phyloP scores from a whole-genome alignment of 2,888 invertebrate species.

The Laothoe populi region DNA sequence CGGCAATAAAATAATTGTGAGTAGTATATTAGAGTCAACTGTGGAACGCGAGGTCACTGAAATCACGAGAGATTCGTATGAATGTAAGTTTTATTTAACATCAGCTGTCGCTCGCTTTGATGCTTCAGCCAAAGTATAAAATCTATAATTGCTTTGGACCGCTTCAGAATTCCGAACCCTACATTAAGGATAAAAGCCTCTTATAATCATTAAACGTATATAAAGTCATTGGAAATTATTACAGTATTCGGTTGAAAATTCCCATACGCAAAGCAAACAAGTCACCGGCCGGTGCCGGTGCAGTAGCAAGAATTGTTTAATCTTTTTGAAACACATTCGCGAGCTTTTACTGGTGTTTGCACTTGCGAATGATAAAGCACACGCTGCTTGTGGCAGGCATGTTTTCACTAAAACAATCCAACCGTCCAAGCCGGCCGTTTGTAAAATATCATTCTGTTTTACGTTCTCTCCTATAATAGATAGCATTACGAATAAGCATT shows the following conservation, averaged over 20 bases:
- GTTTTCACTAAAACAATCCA: constrained; percentile 61
- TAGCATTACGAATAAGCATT: constrained; percentile 23
- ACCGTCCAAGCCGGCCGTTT: constrained; percentile 40
- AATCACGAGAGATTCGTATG: constrained; percentile 35
- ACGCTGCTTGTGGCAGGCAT: constrained; percentile 57
- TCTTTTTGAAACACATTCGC: constrained; percentile 54
- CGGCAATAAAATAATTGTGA: constrained; percentile 14
- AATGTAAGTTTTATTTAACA: constrained; percentile 37
- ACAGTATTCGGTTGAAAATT: constrained; percentile 39
- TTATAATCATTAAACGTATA: not conserved
- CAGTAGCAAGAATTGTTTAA: constrained; percentile 57
- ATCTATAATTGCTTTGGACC: constrained; percentile 11
- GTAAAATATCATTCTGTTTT: constrained; percentile 48
- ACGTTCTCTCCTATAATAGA: constrained; percentile 45
- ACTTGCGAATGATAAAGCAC: constrained; percentile 71
- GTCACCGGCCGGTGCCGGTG: constrained; percentile 40
- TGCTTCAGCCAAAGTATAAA: constrained; percentile 39
- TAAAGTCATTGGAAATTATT: constrained; percentile 33
- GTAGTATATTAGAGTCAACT: constrained; percentile 37
- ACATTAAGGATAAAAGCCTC: constrained; percentile 9
- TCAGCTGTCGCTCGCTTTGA: constrained; percentile 35
- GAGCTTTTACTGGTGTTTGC: constrained; percentile 65
- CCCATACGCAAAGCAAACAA: constrained; percentile 43
- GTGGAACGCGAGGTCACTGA: constrained; percentile 38
- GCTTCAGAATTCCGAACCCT: not conserved